Evolutionary conservation across 2,113 vertebrate genomes (phyloP).

Genomic region (Arenaria interpres): DNA sequence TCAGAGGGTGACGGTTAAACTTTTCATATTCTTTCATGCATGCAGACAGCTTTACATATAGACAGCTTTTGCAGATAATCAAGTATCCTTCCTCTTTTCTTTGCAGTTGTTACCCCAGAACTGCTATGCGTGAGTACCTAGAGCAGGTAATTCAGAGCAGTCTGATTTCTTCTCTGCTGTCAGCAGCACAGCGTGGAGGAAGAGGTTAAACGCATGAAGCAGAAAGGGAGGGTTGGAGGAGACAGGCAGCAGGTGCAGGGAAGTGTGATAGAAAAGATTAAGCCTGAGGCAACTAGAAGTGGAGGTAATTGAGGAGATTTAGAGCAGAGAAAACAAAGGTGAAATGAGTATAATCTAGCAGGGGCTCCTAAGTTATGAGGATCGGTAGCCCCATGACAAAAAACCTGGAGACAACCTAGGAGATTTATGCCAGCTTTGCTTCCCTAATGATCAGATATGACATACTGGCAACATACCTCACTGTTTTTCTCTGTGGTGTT

Average conservation of each 20-base stretch:
- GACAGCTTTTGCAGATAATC: background rate
- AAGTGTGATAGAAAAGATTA: background rate
- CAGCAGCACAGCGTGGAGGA: background rate
- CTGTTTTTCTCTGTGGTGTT: background rate
- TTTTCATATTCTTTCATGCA: background rate
- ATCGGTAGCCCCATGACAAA: fast-evolving
- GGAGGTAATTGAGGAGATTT: background rate
- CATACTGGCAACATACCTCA: background rate
- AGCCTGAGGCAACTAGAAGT: background rate
- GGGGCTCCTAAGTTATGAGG: background rate
- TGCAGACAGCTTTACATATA: background rate
- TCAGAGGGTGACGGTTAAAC: background rate
- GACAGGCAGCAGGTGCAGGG: background rate
- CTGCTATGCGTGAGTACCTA: background rate
- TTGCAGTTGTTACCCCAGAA: background rate
- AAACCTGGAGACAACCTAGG: background rate
- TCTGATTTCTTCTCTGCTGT: background rate
- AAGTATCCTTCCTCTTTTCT: background rate
- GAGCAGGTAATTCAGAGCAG: background rate
- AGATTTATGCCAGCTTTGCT: background rate
- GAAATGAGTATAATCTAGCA: background rate
- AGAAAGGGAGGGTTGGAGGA: background rate
- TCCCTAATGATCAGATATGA: background rate
- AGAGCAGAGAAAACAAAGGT: background rate
- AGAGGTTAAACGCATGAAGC: fast-evolving